phyloP scores from a whole-genome alignment of 1,140 invertebrate genomes.

The Euura saliciscinereae region DNA sequence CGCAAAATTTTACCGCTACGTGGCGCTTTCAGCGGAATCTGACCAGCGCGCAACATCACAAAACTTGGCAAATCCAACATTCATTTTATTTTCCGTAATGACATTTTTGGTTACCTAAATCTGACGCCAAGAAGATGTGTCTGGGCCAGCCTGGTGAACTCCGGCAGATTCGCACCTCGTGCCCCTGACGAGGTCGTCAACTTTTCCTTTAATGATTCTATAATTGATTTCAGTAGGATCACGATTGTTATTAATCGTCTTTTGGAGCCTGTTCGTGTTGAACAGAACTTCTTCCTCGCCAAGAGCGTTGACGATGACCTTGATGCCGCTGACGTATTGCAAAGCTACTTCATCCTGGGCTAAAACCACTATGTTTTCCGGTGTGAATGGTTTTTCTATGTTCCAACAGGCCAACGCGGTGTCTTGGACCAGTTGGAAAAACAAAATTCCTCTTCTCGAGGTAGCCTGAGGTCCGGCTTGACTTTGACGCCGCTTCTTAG shows the following conservation, averaged over 20 bases:
- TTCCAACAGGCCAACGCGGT: constrained; percentile 78
- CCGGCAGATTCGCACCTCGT: constrained; percentile 48
- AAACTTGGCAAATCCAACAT: too few species aligned
- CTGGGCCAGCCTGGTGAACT: constrained; percentile 29
- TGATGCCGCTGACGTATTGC: constrained; percentile 70
- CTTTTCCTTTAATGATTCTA: constrained; percentile 47
- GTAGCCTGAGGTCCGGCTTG: constrained; percentile 57
- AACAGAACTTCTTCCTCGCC: constrained; percentile 56
- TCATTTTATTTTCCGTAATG: too few species aligned
- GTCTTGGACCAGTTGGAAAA: constrained; percentile 70
- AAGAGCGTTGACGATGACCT: constrained; percentile 46
- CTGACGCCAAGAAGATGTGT: constrained; percentile 42
- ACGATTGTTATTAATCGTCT: constrained; percentile 54
- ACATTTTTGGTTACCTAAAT: constrained; percentile 29
- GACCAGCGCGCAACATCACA: too few species aligned
- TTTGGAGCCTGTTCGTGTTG: constrained; percentile 57
- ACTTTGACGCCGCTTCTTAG: constrained; percentile 49
- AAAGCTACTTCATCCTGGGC: constrained; percentile 63
- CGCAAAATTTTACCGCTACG: too few species aligned
- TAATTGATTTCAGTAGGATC: constrained; percentile 51
- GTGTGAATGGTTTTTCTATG: constrained; percentile 65
- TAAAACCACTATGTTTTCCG: constrained; percentile 64
- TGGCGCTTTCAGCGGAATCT: too few species aligned
- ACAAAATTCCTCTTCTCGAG: constrained; percentile 64
- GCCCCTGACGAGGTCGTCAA: constrained; percentile 53